phyloP scores from a whole-genome alignment of 2,113 vertebrate genomes.

The Dolichotis patagonum region DNA sequence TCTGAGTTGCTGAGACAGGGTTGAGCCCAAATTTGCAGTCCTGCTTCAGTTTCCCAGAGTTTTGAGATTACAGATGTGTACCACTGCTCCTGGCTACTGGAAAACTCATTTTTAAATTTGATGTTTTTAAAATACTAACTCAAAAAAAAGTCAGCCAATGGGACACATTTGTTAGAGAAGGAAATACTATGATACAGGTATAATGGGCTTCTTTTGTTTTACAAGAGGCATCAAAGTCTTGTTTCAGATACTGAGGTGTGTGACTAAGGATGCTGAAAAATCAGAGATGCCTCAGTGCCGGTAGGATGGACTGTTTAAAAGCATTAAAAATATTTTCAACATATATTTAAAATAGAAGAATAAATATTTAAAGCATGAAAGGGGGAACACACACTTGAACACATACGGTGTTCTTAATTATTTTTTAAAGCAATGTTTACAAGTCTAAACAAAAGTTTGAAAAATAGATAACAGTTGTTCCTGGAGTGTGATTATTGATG shows the following conservation, averaged over 20 bases:
- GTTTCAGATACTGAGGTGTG: not conserved
- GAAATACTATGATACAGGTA: not conserved
- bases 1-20: not conserved
- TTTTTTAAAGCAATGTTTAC: not conserved
- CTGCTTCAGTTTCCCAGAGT: not conserved
- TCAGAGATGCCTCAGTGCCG: not conserved
- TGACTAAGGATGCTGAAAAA: not conserved
- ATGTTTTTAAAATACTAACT: not conserved
- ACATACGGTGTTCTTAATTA: not conserved
- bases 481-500: not conserved
- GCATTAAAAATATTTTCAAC: not conserved
- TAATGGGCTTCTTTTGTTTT: not conserved
- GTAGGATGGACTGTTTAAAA: not conserved
- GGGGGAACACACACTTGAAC: not conserved
- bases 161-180: not conserved
- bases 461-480: not conserved
- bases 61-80: not conserved
- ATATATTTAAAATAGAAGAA: conserved; percentile 1
- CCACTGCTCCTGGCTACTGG: not conserved
- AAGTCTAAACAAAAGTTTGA: not conserved
- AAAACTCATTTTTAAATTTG: not conserved
- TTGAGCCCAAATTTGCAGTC: not conserved
- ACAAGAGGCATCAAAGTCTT: not conserved
- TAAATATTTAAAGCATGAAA: not conserved
- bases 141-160: not conserved